Evolutionary conservation across 2,888 invertebrate genomes (phyloP).

Genomic region (Venusia cambrica): DNA sequence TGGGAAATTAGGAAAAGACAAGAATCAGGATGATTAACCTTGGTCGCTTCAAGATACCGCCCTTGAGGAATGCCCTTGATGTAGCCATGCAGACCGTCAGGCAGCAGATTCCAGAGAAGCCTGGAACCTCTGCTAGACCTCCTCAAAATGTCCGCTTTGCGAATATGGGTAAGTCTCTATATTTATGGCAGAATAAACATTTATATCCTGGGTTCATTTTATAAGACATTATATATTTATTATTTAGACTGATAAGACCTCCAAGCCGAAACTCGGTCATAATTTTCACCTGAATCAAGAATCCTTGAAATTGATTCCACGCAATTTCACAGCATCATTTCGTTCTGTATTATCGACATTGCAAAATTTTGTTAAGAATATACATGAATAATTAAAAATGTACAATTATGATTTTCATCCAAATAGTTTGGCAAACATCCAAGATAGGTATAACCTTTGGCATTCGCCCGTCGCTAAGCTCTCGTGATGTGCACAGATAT

Average conservation of each 20-base stretch:
- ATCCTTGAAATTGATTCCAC: too few species aligned
- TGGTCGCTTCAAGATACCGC: slow-evolving; percentile 85
- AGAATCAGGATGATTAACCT: slow-evolving; percentile 61
- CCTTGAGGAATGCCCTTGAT: slow-evolving; percentile 87
- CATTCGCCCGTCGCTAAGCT: slow-evolving; percentile 2
- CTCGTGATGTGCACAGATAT: slow-evolving; percentile 33
- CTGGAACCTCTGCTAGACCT: slow-evolving; percentile 70
- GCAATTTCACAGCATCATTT: too few species aligned
- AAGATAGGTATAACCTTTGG: slow-evolving; percentile 8
- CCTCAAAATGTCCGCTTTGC: slow-evolving; percentile 79
- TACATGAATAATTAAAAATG: too few species aligned
- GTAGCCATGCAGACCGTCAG: slow-evolving; percentile 91
- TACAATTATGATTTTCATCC: too few species aligned
- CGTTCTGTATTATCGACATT: too few species aligned
- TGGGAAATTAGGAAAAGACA: slow-evolving; percentile 16
- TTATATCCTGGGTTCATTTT: too few species aligned
- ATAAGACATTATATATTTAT: too few species aligned
- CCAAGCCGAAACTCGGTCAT: too few species aligned
- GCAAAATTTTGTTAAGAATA: too few species aligned
- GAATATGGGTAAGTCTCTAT: slow-evolving; percentile 60
- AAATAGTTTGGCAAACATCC: slow-evolving; percentile 9
- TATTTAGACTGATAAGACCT: too few species aligned
- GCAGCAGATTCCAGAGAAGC: slow-evolving; percentile 87
- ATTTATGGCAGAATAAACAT: too few species aligned
- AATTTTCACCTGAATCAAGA: too few species aligned